Conservation (phyloP, 2,113 vertebrate genomes). For the Leuciscus idus region DNA sequence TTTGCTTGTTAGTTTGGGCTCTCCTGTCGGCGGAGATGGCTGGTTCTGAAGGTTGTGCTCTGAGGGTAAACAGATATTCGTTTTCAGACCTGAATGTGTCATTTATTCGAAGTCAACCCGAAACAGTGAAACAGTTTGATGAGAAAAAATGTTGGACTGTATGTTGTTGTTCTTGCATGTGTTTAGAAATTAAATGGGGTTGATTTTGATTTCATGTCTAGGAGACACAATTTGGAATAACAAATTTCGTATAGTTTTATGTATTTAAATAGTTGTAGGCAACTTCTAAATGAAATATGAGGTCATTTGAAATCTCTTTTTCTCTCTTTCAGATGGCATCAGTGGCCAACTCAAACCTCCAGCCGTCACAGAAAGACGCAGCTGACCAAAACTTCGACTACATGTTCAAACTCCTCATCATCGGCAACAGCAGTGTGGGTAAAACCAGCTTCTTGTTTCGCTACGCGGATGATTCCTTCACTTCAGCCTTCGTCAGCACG, state of each 20-base stretch:
- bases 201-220: not conserved
- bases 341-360: conserved; percentile 76
- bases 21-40: conserved; percentile 43
- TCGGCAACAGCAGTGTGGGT: conserved; percentile 91
- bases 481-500: conserved; percentile 88
- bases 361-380: conserved; percentile 81
- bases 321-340: conserved; percentile 79
- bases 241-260: not conserved
- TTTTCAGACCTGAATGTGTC: conserved; percentile 44
- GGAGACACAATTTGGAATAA: too few species aligned
- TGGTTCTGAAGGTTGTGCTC: conserved; percentile 53
- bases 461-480: conserved; percentile 91
- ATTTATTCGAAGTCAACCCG: not conserved
- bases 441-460: conserved; percentile 94
- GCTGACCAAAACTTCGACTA: conserved; percentile 94
- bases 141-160: not conserved
- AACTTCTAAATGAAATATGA: not conserved
- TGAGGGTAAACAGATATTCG: conserved; percentile 55
- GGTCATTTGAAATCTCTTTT: conserved; percentile 10
- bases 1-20: conserved; percentile 30
- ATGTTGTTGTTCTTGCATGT: not conserved
- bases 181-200: not conserved
- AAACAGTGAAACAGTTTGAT: not conserved
- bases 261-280: not conserved
- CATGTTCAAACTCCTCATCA: conserved; percentile 93